These are phyloP conservation scores for Sminthurinus signatus DNA, from an alignment of 1,140 invertebrate genomes.

Conservation along the genomic window DNA sequence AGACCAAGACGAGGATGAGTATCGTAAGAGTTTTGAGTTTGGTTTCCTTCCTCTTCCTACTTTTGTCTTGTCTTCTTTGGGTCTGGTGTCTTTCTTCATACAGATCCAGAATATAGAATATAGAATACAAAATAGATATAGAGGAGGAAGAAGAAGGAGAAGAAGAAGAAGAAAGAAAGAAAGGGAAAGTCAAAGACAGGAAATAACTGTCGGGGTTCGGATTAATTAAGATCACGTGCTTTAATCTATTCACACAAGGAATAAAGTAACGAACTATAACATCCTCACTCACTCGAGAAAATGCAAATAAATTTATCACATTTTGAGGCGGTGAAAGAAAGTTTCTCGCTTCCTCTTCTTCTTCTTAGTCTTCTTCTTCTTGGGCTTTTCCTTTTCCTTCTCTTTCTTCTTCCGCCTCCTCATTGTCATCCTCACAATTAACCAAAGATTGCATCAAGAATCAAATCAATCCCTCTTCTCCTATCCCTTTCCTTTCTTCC, in stretches of 20 bases:
- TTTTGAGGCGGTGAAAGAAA: constrained; percentile 17
- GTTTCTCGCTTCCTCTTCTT: too few species aligned
- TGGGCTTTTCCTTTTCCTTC: too few species aligned
- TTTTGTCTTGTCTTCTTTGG: too few species aligned
- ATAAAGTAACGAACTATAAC: too few species aligned
- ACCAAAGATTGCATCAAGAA: constrained; percentile 13
- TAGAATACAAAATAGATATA: too few species aligned
- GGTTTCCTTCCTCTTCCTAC: too few species aligned
- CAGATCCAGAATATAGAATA: too few species aligned
- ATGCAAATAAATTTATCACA: constrained; percentile 22
- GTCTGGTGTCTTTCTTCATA: too few species aligned
- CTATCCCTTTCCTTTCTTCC: neutral
- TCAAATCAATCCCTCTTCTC: constrained; percentile 5
- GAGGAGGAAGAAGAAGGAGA: too few species aligned
- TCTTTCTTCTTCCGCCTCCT: constrained; percentile 9
- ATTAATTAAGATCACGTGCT: constrained; percentile 20
- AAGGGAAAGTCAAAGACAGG: constrained; percentile 12
- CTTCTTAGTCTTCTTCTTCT: too few species aligned
- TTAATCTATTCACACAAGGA: constrained; percentile 17
- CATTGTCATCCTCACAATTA: constrained; percentile 21
- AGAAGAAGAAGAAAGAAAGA: neutral
- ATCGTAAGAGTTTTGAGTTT: too few species aligned
- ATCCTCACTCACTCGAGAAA: constrained; percentile 5
- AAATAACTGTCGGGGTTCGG: constrained; percentile 19
- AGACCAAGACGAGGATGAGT: too few species aligned